Percentiles rank a stretch among this genome's conserved stretches.
Conservation (phyloP, 2,113 vertebrate species). For the Montifringilla adamsi region DNA sequence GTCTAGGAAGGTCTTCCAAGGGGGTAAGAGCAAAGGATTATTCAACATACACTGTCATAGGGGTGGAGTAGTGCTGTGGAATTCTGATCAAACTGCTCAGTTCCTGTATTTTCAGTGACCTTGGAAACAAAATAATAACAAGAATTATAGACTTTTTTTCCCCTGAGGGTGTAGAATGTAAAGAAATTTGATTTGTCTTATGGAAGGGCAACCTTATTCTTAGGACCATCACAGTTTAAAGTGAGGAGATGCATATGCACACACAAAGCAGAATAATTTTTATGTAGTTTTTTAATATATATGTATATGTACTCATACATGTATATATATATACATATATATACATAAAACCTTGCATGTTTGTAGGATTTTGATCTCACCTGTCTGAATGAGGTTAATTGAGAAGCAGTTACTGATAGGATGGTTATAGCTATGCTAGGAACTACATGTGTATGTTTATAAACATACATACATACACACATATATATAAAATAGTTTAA, state of each 20-base stretch:
- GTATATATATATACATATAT: not conserved
- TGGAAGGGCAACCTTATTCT: not conserved
- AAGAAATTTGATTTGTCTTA: not conserved
- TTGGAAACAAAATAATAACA: not conserved
- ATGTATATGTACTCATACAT: not conserved
- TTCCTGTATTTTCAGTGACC: slow-evolving; percentile 10
- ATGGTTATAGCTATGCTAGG: not conserved
- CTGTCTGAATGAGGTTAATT: not conserved
- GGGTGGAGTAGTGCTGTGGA: not conserved
- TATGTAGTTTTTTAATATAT: not conserved
- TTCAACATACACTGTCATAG: not conserved
- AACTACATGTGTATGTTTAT: not conserved
- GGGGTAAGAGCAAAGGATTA: not conserved
- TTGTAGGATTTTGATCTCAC: not conserved
- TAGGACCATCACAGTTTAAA: not conserved
- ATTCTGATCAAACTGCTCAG: not conserved
- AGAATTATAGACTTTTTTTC: not conserved
- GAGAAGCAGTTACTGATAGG: not conserved
- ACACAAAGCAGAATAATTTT: not conserved
- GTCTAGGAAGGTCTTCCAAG: not conserved
- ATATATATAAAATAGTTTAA: not conserved
- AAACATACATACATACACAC: accelerated
- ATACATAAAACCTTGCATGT: not conserved
- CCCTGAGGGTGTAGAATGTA: not conserved
- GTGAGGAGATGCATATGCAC: not conserved